Percentiles rank a stretch among this genome's conserved stretches.
Evolutionary conservation across 2,888 invertebrate species (phyloP).

Genomic region (Bhutanitis thaidina): DNA sequence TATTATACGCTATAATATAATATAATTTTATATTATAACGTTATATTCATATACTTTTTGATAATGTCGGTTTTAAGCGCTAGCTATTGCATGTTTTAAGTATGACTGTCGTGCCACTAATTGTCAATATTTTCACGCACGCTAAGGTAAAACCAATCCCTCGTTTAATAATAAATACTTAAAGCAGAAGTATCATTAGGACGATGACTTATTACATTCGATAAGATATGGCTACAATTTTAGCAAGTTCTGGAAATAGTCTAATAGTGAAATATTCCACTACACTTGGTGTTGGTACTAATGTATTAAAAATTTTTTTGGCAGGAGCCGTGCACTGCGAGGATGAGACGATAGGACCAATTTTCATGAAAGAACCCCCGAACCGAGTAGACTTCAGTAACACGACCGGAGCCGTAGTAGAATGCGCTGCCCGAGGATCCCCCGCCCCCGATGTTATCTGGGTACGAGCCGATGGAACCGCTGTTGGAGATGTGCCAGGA

Average conservation of each 20-base stretch:
- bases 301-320: no score
- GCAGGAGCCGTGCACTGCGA: constrained; percentile 79
- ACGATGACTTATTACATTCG: no score
- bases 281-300: no score
- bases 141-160: constrained; percentile 1
- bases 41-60: no score
- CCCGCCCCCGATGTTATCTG: constrained; percentile 96
- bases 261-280: no score
- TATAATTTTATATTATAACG: no score
- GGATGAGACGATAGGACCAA: constrained; percentile 92
- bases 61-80: no score
- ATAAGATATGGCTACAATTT: no score
- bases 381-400: constrained; percentile 96
- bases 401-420: constrained; percentile 94
- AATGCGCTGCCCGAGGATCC: constrained; percentile 94
- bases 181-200: no score
- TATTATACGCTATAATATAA: no score
- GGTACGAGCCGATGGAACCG: constrained; percentile 94
- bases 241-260: no score
- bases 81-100: not conserved
- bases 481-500: constrained; percentile 94
- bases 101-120: constrained; percentile 4
- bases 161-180: not conserved
- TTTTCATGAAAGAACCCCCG: constrained; percentile 94
- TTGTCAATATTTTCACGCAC: not conserved